Evolutionary conservation across 1,140 invertebrate species (phyloP), one percentile per base, ranked within the genome.

Genomic region (Euura saliciscinereae): DNA sequence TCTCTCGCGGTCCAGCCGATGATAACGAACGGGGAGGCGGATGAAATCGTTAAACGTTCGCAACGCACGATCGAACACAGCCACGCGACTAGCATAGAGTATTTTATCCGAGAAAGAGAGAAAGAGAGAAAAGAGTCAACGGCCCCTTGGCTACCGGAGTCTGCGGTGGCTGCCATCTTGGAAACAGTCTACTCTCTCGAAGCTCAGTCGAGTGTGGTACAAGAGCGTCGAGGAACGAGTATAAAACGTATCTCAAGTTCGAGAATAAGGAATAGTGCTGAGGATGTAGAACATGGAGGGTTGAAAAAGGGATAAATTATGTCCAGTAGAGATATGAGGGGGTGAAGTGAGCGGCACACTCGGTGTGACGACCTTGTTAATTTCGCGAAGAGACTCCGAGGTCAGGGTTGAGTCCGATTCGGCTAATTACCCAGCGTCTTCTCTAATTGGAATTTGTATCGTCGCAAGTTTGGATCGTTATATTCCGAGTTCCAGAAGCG

Each of bases 61-160:
- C 51, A 3, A 59, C 51, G 51, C 51, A 59, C 51, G 51, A 59
- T 59, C 51, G 51, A 59, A n/a, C 51, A 59, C 8, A 59, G 51
- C 51, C 51, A 59, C 51, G 51, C 51, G 51, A 59, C 6, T n/a
- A n/a, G 51, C 51, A 59, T 59, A 59, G 51, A n/a, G 51, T 59
- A 59, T 59, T 59, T 11, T n/a, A 28, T 28, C 28, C 28, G 28
- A 28, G 28, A 28, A 28, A 28, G 28, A 28, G 28, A 28, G 28
- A 28, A 28, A 28, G 28, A 28, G 28, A 28, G 28, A 28, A 28
- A 28, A 28, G 28, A 28, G 28, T 28, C 28, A 28, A 28, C 28
- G 28, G 28, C 28, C 28, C 28, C 28, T 28, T 8, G 51, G 51
- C 10, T 59, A 6, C 3, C 51, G 13, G 51, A 59, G 28, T 28